These are phyloP conservation scores for Drosophila pseudotalamancana DNA, from an alignment of 2,888 invertebrate genomes.

Conservation along the genomic window DNA sequence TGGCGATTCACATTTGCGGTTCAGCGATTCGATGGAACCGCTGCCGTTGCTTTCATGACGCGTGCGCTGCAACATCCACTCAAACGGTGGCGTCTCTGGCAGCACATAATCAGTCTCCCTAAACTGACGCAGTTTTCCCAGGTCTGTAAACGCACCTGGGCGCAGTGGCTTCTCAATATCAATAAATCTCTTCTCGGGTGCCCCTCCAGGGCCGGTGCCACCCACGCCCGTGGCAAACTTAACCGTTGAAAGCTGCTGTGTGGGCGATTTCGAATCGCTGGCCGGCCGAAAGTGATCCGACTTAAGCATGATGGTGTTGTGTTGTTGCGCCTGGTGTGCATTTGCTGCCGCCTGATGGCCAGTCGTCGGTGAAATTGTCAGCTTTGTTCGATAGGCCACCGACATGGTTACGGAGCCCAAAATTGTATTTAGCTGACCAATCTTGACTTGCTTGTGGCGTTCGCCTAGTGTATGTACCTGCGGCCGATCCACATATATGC, in stretches of 20 bases:
- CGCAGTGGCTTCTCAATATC: conserved; percentile 90
- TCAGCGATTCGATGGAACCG: conserved; percentile 77
- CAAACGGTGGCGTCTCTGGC: conserved; percentile 89
- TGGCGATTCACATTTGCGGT: conserved; percentile 73
- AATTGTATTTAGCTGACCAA: conserved; percentile 94
- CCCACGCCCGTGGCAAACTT: conserved; percentile 81
- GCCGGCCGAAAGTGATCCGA: conserved; percentile 92
- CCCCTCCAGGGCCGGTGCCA: conserved; percentile 49
- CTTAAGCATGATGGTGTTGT: conserved; percentile 92
- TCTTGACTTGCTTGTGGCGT: conserved; percentile 90
- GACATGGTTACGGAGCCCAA: conserved; percentile 93
- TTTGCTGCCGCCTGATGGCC: conserved; percentile 82
- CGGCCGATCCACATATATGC: conserved; percentile 92
- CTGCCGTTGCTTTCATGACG: conserved; percentile 74
- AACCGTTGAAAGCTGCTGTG: conserved; percentile 85
- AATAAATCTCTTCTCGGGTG: conserved; percentile 87
- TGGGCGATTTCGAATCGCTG: conserved; percentile 49
- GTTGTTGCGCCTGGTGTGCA: conserved; percentile 67
- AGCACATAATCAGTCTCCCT: conserved; percentile 86
- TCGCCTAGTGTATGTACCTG: conserved; percentile 91
- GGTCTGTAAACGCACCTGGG: conserved; percentile 91
- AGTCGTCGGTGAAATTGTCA: conserved; percentile 94
- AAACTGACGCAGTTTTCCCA: conserved; percentile 86
- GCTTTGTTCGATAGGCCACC: conserved; percentile 94
- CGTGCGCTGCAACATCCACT: conserved; percentile 84